Evolutionary conservation across 2,888 invertebrate species (phyloP).

Genomic region (Torymus tubicola): DNA sequence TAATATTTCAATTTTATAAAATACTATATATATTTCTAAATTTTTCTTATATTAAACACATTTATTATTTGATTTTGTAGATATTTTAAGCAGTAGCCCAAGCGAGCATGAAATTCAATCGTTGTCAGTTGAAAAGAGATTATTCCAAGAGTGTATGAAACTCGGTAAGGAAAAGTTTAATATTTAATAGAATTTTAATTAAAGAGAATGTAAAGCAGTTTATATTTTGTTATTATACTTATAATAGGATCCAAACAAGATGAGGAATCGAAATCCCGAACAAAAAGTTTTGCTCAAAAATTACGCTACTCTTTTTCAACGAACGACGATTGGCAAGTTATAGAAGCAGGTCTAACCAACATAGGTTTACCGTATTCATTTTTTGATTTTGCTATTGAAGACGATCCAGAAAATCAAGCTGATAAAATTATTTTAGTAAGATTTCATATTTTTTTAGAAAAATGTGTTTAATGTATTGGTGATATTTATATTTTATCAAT

Average conservation of each 20-base stretch:
- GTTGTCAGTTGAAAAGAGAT: conserved; percentile 24
- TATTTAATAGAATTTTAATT: too few relatives aligned
- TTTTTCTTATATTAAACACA: too few relatives aligned
- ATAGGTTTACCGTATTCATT: conserved; percentile 34
- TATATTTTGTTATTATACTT: too few relatives aligned
- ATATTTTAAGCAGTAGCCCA: conserved; percentile 12
- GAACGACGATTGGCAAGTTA: conserved; percentile 24
- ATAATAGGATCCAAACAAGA: too few relatives aligned
- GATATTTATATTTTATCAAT: background rate
- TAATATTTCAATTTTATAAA: background rate
- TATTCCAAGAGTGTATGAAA: conserved; percentile 28
- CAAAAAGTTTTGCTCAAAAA: too few relatives aligned
- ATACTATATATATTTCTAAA: too few relatives aligned
- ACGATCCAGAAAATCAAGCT: conserved; percentile 10
- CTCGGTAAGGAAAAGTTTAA: conserved; percentile 19
- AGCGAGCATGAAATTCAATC: background rate
- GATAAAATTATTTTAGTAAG: conserved; percentile 21
- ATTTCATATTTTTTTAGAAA: background rate
- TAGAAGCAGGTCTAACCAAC: conserved; percentile 6
- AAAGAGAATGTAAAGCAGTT: too few relatives aligned
- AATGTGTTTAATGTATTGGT: background rate
- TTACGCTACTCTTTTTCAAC: too few relatives aligned
- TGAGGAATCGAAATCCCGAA: too few relatives aligned
- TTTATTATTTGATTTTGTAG: background rate
- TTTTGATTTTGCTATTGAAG: conserved; percentile 32